Percentiles rank a stretch among this genome's conserved stretches.
Evolutionary conservation across 2,113 vertebrate species (phyloP).

Genomic region (Pongo pygmaeus): DNA sequence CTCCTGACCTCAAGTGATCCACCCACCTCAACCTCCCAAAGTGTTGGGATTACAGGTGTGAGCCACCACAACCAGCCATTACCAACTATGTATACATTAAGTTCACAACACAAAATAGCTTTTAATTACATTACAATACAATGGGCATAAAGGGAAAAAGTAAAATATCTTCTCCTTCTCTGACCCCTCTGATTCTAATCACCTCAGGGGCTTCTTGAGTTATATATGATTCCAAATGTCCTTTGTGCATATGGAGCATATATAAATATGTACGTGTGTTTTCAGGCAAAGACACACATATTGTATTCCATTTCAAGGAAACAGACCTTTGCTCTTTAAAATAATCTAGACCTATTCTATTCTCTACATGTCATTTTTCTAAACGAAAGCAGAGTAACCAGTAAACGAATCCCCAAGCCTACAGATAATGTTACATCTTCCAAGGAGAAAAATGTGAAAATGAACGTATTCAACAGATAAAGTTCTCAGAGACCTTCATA

Average conservation of each 20-base stretch:
- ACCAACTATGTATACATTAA: background rate
- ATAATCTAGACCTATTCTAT: background rate
- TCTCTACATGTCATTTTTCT: background rate
- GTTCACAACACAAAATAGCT: background rate
- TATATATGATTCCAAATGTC: background rate
- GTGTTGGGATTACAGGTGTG: no score
- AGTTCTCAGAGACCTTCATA: background rate
- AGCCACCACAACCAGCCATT: no score
- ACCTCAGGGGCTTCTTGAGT: background rate
- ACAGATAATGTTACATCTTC: background rate
- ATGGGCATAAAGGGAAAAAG: constrained; percentile 17
- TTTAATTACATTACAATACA: background rate
- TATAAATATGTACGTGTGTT: background rate
- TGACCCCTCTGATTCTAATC: background rate
- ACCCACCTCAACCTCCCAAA: no score
- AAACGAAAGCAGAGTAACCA: constrained; percentile 17
- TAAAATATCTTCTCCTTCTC: constrained; percentile 19
- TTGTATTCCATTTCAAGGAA: constrained; percentile 1
- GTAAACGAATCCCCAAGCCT: constrained; percentile 4
- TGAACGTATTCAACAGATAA: background rate
- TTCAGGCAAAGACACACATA: background rate
- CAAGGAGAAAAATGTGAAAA: background rate
- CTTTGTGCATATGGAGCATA: background rate
- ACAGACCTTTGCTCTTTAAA: constrained; percentile 21
- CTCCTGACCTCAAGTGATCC: no score